Evolutionary conservation across 2,888 invertebrate species (phyloP).

Genomic region (Ormyrus thymus): DNA sequence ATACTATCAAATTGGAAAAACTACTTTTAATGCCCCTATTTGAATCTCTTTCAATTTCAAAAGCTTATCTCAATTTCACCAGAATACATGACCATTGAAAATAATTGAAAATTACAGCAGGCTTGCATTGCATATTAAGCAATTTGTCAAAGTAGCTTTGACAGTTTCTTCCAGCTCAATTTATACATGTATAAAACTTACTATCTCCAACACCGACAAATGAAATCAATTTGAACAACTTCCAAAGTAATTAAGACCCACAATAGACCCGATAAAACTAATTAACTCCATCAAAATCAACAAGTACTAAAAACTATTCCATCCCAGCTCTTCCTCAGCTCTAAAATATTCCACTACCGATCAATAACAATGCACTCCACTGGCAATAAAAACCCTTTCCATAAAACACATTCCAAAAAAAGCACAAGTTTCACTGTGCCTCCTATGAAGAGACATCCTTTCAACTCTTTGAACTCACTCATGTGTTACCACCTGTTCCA

Average conservation of each 20-base stretch:
- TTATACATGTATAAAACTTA: background rate
- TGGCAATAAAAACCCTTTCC: slow-evolving; percentile 4
- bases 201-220: no score
- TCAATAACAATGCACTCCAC: slow-evolving; percentile 4
- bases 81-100: background rate
- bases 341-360: slow-evolving; percentile 30
- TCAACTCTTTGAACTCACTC: no score
- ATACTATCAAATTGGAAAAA: no score
- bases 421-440: no score
- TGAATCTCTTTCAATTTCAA: background rate
- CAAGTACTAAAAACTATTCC: background rate
- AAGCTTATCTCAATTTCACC: no score
- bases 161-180: background rate
- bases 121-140: background rate
- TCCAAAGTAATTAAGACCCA: no score
- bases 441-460: no score
- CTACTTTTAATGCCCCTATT: background rate
- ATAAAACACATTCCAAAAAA: no score
- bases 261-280: background rate
- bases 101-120: background rate
- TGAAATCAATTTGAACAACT: no score
- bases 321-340: no score
- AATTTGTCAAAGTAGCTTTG: background rate
- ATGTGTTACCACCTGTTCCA: no score
- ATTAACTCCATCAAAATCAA: slow-evolving; percentile 1